A percentile compares a stretch with the other conserved stretches of the same genome.
Conservation (phyloP, 2,797 vertebrate genomes). For the Chanos chanos region DNA sequence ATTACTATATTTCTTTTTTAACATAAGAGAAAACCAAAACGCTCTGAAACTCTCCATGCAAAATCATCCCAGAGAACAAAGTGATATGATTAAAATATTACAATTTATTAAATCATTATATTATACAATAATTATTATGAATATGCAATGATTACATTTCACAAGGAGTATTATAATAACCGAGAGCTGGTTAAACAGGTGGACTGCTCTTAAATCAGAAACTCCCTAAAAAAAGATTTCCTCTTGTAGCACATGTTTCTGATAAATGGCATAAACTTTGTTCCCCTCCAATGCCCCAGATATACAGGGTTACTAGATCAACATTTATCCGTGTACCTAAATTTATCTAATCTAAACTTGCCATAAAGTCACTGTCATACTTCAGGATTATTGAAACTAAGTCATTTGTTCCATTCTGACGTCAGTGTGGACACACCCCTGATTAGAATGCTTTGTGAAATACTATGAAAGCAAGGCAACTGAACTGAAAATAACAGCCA, state of each 20-base stretch:
- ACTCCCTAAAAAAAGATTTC: too few relatives aligned
- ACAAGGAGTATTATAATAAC: too few relatives aligned
- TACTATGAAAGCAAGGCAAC: slow-evolving; percentile 22
- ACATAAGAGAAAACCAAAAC: too few relatives aligned
- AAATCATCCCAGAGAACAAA: too few relatives aligned
- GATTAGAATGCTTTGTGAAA: slow-evolving; percentile 26
- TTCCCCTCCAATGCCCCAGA: background rate
- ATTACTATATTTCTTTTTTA: too few relatives aligned
- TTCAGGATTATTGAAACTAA: background rate
- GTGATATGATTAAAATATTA: too few relatives aligned
- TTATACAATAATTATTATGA: too few relatives aligned
- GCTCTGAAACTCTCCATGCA: too few relatives aligned
- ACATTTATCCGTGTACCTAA: background rate
- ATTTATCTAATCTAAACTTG: slow-evolving; percentile 1
- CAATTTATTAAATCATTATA: too few relatives aligned
- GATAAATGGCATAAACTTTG: background rate
- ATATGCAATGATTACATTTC: too few relatives aligned
- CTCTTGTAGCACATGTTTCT: background rate
- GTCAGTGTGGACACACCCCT: slow-evolving; percentile 14
- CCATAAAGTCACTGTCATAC: slow-evolving; percentile 2
- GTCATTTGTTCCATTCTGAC: slow-evolving; percentile 13
- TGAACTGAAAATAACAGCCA: slow-evolving; percentile 15
- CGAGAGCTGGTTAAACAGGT: too few relatives aligned
- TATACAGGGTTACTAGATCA: background rate
- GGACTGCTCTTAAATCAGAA: too few relatives aligned